These are phyloP conservation scores for Tauraco hartlaubi DNA, from an alignment of 2,797 vertebrate species.

Conservation along the genomic window DNA sequence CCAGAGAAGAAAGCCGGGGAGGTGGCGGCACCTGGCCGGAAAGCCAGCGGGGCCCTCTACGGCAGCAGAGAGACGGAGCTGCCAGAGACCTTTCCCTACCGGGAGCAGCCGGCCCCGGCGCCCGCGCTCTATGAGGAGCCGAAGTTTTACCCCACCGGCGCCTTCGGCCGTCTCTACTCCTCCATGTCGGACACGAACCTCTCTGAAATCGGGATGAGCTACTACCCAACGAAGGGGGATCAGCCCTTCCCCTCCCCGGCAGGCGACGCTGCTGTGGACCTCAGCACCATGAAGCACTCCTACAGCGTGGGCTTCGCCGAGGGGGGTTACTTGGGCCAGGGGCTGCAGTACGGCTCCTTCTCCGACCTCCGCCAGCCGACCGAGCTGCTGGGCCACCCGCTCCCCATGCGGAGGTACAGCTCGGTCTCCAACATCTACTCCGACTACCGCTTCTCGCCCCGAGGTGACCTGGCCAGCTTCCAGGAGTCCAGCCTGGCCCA, in stretches of 20 bases:
- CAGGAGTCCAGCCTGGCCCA: constrained; percentile 96
- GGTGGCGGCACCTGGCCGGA: constrained; percentile 62
- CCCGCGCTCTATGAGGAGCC: constrained; percentile 79
- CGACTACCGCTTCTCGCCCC: constrained; percentile 87
- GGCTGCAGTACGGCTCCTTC: constrained; percentile 95
- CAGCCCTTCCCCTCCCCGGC: constrained; percentile 85
- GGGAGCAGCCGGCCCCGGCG: constrained; percentile 78
- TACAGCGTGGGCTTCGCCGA: constrained; percentile 87
- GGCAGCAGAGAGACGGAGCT: constrained; percentile 84
- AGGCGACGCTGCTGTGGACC: constrained; percentile 88
- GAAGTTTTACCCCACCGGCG: constrained; percentile 83
- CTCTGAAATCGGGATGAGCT: constrained; percentile 87
- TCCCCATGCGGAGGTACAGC: constrained; percentile 94
- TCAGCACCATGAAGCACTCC: constrained; percentile 91
- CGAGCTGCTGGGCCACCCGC: constrained; percentile 85
- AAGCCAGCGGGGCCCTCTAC: constrained; percentile 80
- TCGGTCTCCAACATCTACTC: constrained; percentile 97
- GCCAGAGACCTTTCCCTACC: constrained; percentile 85
- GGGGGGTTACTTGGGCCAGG: constrained; percentile 89
- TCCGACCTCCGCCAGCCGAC: constrained; percentile 94
- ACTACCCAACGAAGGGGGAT: constrained; percentile 86
- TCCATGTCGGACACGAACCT: constrained; percentile 98
- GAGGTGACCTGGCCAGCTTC: constrained; percentile 84
- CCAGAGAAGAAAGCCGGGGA: constrained; percentile 86
- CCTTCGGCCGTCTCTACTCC: constrained; percentile 89